phyloP scores from a whole-genome alignment of 2,113 vertebrate species.

The Microcebus ravelobensis region DNA sequence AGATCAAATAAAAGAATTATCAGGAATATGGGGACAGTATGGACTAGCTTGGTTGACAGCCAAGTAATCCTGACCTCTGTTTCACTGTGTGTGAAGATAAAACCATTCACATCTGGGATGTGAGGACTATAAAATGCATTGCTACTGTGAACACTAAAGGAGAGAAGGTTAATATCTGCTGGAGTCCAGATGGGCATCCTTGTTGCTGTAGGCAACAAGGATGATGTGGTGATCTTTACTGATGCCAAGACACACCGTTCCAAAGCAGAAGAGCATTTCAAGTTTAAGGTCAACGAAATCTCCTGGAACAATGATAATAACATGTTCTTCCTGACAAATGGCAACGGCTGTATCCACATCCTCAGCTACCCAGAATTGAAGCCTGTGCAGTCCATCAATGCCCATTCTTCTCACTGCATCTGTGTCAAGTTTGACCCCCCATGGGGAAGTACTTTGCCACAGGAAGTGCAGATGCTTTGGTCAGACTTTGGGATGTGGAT shows the following conservation, averaged over 20 bases:
- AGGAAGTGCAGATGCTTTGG: slow-evolving; percentile 96
- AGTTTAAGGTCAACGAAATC: slow-evolving; percentile 99
- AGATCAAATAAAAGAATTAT: slow-evolving; percentile 96
- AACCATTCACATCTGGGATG: slow-evolving; percentile 98
- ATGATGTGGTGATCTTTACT: slow-evolving; percentile 99
- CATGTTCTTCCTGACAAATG: slow-evolving; percentile 99
- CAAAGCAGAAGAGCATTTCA: slow-evolving; percentile 97
- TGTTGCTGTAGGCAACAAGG: slow-evolving; percentile 97
- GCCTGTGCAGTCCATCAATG: slow-evolving; percentile 98
- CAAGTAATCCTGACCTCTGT: slow-evolving; percentile 96
- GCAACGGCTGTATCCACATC: slow-evolving; percentile 98
- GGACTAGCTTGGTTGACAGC: slow-evolving; percentile 99
- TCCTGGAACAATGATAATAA: slow-evolving; percentile 99
- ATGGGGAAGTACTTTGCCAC: slow-evolving; percentile 98
- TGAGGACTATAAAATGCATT: slow-evolving; percentile 96
- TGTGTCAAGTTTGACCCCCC: slow-evolving; percentile 98
- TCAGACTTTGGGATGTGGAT: slow-evolving; percentile 98
- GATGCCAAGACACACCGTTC: slow-evolving; percentile 96
- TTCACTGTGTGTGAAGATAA: slow-evolving; percentile 98
- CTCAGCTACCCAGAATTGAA: slow-evolving; percentile 99
- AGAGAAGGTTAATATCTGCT: slow-evolving; percentile 99
- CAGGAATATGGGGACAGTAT: slow-evolving; percentile 96
- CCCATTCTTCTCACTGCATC: slow-evolving; percentile 99
- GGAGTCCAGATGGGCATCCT: slow-evolving; percentile 96
- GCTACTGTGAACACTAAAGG: slow-evolving; percentile 98